Conservation (phyloP, 92 coral and sea anemone genomes). For the Paramuricea clavata region DNA sequence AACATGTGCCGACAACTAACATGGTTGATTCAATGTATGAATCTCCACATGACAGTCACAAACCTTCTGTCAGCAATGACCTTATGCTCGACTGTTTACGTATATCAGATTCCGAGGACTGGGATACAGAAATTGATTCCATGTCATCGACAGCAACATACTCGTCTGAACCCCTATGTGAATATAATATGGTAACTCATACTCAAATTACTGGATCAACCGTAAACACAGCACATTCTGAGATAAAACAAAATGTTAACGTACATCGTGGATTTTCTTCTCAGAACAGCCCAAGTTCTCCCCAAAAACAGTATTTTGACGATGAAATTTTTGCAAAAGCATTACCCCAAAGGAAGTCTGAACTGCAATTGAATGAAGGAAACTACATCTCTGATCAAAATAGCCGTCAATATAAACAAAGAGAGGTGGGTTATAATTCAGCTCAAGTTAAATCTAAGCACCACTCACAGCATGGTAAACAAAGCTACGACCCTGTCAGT, state of each 20-base stretch:
- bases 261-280: background rate
- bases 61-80: background rate
- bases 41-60: background rate
- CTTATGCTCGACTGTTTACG: background rate
- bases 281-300: background rate
- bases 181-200: background rate
- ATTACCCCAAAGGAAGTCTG: background rate
- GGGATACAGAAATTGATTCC: conserved; percentile 35
- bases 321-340: background rate
- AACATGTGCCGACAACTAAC: background rate
- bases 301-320: background rate
- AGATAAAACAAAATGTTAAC: background rate
- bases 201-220: background rate
- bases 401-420: background rate
- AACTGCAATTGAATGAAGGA: background rate
- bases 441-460: background rate
- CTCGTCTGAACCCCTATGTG: background rate
- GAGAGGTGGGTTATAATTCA: background rate
- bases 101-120: conserved; percentile 28
- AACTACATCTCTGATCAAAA: background rate
- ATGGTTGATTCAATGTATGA: background rate
- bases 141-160: background rate
- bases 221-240: background rate
- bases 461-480: background rate
- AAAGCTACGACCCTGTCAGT: background rate